These are phyloP conservation scores for Lophotis ruficrista DNA, from an alignment of 2,113 vertebrate genomes.

Conservation along the genomic window DNA sequence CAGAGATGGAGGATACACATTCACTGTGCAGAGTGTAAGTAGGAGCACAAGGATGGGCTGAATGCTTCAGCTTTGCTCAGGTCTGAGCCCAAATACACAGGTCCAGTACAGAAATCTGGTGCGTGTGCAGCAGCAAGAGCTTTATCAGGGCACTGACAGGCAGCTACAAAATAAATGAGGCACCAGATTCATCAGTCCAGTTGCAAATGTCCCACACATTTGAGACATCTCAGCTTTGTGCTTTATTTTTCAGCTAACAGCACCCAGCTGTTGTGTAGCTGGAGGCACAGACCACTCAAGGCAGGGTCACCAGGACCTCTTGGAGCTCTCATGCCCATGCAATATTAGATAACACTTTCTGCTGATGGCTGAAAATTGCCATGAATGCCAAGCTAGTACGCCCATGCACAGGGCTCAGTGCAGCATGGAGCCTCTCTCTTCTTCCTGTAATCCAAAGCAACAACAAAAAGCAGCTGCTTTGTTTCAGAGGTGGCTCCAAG, in stretches of 20 bases:
- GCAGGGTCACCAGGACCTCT: background rate
- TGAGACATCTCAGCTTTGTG: background rate
- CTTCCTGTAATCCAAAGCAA: background rate
- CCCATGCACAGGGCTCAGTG: rapidly evolving
- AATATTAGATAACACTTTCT: background rate
- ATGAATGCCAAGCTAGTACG: background rate
- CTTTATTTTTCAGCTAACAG: background rate
- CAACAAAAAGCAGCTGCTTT: constrained; percentile 20
- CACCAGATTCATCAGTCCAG: background rate
- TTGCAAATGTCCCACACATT: background rate
- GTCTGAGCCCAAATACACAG: background rate
- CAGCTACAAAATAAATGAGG: background rate
- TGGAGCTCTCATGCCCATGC: background rate
- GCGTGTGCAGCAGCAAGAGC: background rate
- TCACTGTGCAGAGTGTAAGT: background rate
- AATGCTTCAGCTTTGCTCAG: background rate
- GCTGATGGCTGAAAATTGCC: background rate
- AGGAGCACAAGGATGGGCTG: background rate
- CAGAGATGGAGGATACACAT: background rate
- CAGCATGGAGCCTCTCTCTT: background rate
- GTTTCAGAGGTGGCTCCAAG: constrained; percentile 7
- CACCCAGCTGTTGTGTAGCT: background rate
- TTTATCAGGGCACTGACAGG: background rate
- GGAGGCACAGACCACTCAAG: background rate
- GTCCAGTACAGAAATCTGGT: background rate